Conservation (phyloP, 2,888 invertebrate genomes). For the Coleophora flavipennella region DNA sequence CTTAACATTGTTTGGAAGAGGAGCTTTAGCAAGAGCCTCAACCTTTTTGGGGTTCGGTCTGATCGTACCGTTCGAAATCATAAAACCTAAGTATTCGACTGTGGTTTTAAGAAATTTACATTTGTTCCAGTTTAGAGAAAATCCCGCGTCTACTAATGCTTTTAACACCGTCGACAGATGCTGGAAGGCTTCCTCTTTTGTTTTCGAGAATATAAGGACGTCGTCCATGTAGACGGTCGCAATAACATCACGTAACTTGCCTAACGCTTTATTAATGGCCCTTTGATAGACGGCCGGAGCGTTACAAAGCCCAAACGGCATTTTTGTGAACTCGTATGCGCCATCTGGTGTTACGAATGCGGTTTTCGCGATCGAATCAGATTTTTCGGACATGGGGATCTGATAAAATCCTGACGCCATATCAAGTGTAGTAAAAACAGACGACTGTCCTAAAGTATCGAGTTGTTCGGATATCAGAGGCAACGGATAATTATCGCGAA, state of each 20-base stretch:
- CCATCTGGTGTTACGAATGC: conserved; percentile 11
- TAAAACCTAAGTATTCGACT: conserved; percentile 17
- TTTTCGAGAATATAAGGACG: conserved; percentile 4
- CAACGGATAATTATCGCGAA: too few relatives aligned
- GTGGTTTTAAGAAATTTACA: conserved; percentile 16
- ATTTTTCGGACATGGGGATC: too few relatives aligned
- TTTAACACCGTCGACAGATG: conserved; percentile 3
- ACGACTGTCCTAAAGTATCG: too few relatives aligned
- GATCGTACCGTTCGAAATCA: conserved; percentile 12
- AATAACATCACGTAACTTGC: conserved; percentile 5
- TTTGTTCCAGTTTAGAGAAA: conserved; percentile 17
- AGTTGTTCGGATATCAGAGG: too few relatives aligned
- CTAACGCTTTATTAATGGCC: conserved; percentile 8
- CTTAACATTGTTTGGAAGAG: conserved; percentile 12
- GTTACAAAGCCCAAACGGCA: too few relatives aligned
- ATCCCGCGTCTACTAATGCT: conserved; percentile 9
- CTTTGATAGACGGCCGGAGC: conserved; percentile 12
- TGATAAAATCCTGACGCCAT: too few relatives aligned
- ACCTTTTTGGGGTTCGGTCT: conserved; percentile 18
- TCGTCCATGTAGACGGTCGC: conserved; percentile 10
- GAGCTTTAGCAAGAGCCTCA: conserved; percentile 13
- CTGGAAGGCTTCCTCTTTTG: conserved; percentile 4
- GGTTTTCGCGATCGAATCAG: too few relatives aligned
- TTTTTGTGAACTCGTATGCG: conserved; percentile 7
- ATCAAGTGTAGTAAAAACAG: too few relatives aligned